phyloP scores from a whole-genome alignment of 2,113 vertebrate species.

The Puma concolor region DNA sequence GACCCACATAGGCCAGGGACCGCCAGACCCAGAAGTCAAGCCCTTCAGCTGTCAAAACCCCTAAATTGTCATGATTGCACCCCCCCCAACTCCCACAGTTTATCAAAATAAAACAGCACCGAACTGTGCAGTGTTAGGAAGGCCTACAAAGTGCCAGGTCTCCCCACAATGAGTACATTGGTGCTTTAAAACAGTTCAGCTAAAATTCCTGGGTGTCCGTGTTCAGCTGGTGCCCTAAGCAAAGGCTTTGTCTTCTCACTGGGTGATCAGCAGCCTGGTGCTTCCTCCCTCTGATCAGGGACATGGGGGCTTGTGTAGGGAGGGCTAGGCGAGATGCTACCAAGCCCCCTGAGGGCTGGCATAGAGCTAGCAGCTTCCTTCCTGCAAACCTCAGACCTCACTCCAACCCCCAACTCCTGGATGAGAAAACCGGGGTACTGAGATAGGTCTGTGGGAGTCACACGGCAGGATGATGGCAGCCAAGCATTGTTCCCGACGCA shows the following conservation, averaged over 20 bases:
- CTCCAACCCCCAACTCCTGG: background rate
- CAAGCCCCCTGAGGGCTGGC: too few relatives aligned
- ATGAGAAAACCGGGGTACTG: background rate
- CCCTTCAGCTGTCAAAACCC: background rate
- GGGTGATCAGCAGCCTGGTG: background rate
- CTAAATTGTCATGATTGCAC: background rate
- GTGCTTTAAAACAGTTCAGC: background rate
- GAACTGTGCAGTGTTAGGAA: background rate
- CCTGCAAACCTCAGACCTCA: background rate
- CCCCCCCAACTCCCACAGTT: accelerated
- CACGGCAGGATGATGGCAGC: accelerated
- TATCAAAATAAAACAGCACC: accelerated
- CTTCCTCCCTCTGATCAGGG: background rate
- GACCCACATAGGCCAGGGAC: background rate
- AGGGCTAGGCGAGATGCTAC: accelerated
- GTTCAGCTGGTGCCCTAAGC: background rate
- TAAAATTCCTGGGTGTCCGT: background rate
- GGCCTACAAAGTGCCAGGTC: background rate
- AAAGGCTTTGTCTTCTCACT: accelerated
- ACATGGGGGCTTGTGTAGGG: accelerated
- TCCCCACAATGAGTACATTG: background rate
- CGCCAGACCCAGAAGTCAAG: background rate
- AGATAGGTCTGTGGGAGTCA: background rate
- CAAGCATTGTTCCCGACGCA: accelerated
- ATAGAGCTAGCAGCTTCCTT: accelerated